Percentiles rank a stretch among this genome's conserved stretches.
These are phyloP conservation scores for Chymomyza caudatula DNA, from an alignment of 2,888 invertebrate species.

Conservation along the genomic window DNA sequence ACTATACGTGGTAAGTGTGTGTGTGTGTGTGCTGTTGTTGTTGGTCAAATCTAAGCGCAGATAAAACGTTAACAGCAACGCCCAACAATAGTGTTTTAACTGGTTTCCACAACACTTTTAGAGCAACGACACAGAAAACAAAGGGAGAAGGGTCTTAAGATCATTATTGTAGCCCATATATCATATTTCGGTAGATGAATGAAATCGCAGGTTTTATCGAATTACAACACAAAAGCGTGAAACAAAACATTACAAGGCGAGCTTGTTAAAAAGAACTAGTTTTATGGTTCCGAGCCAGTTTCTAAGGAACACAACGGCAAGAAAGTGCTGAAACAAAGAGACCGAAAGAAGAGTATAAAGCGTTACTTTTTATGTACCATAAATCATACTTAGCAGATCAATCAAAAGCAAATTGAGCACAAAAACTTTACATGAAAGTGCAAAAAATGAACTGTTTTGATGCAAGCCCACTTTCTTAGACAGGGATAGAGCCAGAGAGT, in stretches of 20 bases:
- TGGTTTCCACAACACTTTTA: too few relatives aligned
- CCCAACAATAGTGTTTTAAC: too few relatives aligned
- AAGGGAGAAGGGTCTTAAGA: neutral
- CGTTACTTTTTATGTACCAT: too few relatives aligned
- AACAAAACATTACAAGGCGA: neutral
- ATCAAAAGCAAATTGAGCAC: too few relatives aligned
- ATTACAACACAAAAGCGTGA: neutral
- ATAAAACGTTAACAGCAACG: slow-evolving; percentile 48
- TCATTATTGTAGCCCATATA: neutral
- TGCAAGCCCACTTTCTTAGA: too few relatives aligned
- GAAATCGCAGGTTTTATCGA: too few relatives aligned
- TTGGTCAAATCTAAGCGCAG: slow-evolving; percentile 40
- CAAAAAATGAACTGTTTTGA: too few relatives aligned
- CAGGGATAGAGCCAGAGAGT: neutral
- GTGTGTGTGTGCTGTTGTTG: neutral
- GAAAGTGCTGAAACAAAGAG: neutral
- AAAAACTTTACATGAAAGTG: too few relatives aligned
- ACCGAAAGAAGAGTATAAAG: neutral
- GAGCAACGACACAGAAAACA: neutral
- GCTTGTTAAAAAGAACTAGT: neutral
- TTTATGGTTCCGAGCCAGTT: neutral
- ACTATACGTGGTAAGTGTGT: too few relatives aligned
- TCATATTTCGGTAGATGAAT: neutral
- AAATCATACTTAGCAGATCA: too few relatives aligned
- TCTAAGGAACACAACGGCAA: neutral